A percentile compares a stretch with the other conserved stretches of the same genome.
Evolutionary conservation across 2,113 vertebrate species (phyloP).

Genomic region (Electrona antarctica): DNA sequence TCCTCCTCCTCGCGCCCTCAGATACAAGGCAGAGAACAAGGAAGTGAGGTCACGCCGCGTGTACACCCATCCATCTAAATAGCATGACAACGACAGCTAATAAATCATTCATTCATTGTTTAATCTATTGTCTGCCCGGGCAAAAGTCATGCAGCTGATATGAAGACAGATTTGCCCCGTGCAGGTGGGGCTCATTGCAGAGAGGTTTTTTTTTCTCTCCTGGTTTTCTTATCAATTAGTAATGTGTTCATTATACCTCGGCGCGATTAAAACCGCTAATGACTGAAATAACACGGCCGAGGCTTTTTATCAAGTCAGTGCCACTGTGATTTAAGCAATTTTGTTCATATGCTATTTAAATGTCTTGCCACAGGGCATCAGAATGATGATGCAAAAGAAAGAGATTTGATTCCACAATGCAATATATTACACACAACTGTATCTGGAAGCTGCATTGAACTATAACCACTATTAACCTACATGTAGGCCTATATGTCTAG

Average conservation of each 20-base stretch:
- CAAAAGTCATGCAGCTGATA: conserved; percentile 77
- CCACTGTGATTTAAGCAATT: conserved; percentile 73
- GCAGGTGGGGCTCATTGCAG: conserved; percentile 70
- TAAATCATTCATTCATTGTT: conserved; percentile 89
- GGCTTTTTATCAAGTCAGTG: conserved; percentile 69
- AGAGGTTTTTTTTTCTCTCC: conserved; percentile 58
- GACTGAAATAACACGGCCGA: conserved; percentile 73
- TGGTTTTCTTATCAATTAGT: conserved; percentile 76
- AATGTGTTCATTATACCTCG: conserved; percentile 77
- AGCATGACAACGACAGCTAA: conserved; percentile 84
- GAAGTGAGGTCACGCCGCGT: conserved; percentile 83
- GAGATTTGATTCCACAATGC: not conserved
- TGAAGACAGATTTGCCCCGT: conserved; percentile 75
- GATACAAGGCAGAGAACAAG: conserved; percentile 80
- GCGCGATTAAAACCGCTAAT: conserved; percentile 76
- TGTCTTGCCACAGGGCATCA: conserved; percentile 63
- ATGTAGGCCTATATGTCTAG: too few species aligned
- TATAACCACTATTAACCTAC: too few species aligned
- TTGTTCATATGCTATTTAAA: conserved; percentile 61
- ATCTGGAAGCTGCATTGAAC: not conserved
- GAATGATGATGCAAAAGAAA: conserved; percentile 1
- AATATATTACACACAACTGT: conserved; percentile 48
- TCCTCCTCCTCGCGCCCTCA: conserved; percentile 50
- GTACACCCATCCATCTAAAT: conserved; percentile 86
- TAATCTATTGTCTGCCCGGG: conserved; percentile 83